Conservation (phyloP, 2,888 invertebrate species). For the Imbricaverruca yamaguchii region DNA sequence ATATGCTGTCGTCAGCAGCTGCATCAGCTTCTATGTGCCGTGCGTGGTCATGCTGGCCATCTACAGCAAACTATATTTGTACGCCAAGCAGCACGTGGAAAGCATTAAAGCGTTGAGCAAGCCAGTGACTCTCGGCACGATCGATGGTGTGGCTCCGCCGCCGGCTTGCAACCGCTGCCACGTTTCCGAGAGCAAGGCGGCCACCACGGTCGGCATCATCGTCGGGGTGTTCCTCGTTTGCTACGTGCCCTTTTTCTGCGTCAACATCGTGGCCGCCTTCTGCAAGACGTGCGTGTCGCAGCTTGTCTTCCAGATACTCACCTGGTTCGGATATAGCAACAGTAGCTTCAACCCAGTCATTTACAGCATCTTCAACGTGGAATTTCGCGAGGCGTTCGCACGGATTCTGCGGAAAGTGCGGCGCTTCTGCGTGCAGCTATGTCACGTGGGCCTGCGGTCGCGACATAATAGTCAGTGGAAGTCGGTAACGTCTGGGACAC, state of each 20-base stretch:
- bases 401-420: slow-evolving; percentile 52
- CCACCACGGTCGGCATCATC: slow-evolving; percentile 94
- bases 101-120: slow-evolving; percentile 65
- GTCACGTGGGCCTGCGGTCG: background rate
- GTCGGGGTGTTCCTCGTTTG: slow-evolving; percentile 97
- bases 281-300: slow-evolving; percentile 87
- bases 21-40: slow-evolving; percentile 95
- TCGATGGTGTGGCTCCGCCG: slow-evolving; percentile 35
- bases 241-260: slow-evolving; percentile 98
- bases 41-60: slow-evolving; percentile 96
- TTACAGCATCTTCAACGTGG: slow-evolving; percentile 97
- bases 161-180: slow-evolving; percentile 50
- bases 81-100: slow-evolving; percentile 94
- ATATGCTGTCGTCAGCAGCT: slow-evolving; percentile 94
- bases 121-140: slow-evolving; percentile 31
- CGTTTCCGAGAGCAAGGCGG: slow-evolving; percentile 90
- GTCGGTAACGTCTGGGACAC: background rate
- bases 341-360: slow-evolving; percentile 96
- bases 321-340: slow-evolving; percentile 98
- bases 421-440: background rate
- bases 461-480: background rate
- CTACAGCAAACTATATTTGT: slow-evolving; percentile 86
- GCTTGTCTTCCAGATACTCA: slow-evolving; percentile 59
- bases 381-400: slow-evolving; percentile 92
- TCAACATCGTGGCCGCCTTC: slow-evolving; percentile 92